These are phyloP conservation scores for Stylophora pistillata DNA, from an alignment of 64 coral and sea anemone species.

Conservation along the genomic window DNA sequence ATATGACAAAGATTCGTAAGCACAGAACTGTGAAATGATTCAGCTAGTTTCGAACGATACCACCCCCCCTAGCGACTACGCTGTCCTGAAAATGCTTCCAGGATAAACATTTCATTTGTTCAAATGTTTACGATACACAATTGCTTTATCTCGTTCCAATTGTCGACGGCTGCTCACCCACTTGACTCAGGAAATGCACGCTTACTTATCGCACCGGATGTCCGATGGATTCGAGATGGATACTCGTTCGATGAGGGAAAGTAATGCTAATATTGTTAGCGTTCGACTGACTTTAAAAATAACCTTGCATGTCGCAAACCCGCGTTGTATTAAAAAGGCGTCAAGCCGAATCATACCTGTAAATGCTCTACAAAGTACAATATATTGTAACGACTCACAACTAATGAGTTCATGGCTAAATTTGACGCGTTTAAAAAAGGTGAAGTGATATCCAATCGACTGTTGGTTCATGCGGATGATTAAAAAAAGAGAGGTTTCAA, in stretches of 20 bases:
- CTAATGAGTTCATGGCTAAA: too few relatives aligned
- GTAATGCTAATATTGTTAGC: background rate
- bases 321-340: too few relatives aligned
- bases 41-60: too few relatives aligned
- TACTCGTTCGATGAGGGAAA: background rate
- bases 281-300: background rate
- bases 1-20: background rate
- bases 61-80: too few relatives aligned
- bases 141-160: background rate
- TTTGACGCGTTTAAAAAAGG: too few relatives aligned
- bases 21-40: too few relatives aligned
- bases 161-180: background rate
- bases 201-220: slow-evolving; percentile 9
- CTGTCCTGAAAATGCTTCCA: background rate
- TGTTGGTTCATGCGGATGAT: too few relatives aligned
- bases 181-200: slow-evolving; percentile 28
- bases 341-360: background rate
- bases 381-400: too few relatives aligned
- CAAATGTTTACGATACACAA: background rate
- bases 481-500: too few relatives aligned
- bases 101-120: background rate
- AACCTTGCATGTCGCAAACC: background rate
- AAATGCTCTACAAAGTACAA: background rate
- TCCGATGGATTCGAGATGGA: slow-evolving; percentile 2
- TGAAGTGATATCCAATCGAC: too few relatives aligned